Conservation (phyloP, 2,797 vertebrate genomes). For the Heteromormyrus szaboi region DNA sequence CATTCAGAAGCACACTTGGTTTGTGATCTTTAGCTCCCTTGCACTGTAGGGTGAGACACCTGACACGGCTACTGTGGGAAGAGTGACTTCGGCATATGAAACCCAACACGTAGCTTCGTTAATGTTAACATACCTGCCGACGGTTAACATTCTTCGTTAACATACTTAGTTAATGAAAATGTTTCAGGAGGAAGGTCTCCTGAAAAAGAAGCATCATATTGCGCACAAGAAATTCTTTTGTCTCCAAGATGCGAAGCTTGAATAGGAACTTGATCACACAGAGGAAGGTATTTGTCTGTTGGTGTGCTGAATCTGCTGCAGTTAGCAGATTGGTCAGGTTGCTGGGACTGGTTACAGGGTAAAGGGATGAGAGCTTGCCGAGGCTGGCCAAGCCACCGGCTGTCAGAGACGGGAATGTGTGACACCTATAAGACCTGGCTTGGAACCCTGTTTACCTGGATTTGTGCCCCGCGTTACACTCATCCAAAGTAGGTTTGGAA, state of each 20-base stretch:
- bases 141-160: no score
- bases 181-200: neutral
- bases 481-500: neutral
- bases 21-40: neutral
- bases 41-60: neutral
- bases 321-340: neutral
- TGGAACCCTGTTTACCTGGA: slow-evolving; percentile 1
- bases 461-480: neutral
- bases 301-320: neutral
- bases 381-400: neutral
- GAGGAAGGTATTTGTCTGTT: neutral
- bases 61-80: neutral
- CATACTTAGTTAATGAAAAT: neutral
- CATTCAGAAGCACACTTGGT: neutral
- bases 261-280: neutral
- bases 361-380: neutral
- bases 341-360: neutral
- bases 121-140: no score
- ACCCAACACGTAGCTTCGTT: neutral
- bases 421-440: neutral
- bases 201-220: neutral
- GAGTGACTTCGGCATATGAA: neutral
- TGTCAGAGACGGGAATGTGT: neutral
- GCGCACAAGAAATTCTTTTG: neutral
- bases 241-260: neutral